Evolutionary conservation across 92 coral and sea anemone species (phyloP), one percentile per base, ranked within the genome.

Genomic region (Chrysogorgia sp.): DNA sequence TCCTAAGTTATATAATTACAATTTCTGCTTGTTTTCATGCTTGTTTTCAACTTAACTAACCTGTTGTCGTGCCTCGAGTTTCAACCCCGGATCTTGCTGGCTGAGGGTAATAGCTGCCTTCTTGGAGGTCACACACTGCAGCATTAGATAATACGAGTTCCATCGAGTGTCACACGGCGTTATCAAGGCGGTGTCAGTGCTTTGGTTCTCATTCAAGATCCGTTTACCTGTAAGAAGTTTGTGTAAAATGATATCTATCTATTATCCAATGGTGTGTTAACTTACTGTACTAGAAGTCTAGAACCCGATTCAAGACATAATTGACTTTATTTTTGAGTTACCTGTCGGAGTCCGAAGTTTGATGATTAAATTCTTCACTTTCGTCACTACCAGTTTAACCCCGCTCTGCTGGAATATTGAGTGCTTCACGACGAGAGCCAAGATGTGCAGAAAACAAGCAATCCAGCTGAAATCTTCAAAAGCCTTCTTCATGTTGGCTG

Each of bases 401-500:
- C 50, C 50, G 50, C 50, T 43, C 50, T 43, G 50, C 50, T 43
- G 10, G 17, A 43, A 43, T 43, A 43, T 43, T 43, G 50, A 43
- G 50, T 43, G 50, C 50, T 43, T 43, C 50, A 43, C 50, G 10
- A 43, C 50, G 17, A 43, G 50, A 8, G 50, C 50, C 50, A 43
- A 17, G 50, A 43, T 43, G 50, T 43, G 50, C 17, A 43, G 50
- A 43, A 43, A 43, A 43, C 50, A 43, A 43, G 50, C 50, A 43
- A 43, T 17, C 50, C 50, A 43, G 17, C 17, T 43, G 17, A 43
- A 43, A 43, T 43, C 50, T 43, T 43, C 50, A 43, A 43, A 43
- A 43, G 50, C 50, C 50, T 43, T 43, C 50, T 43, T 43, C 50
- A 43, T 43, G 50, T 43, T 43, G 50, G 50, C 50, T 43, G 50